Evolutionary conservation across 2,888 invertebrate species (phyloP).

Genomic region (Atherix ibis): DNA sequence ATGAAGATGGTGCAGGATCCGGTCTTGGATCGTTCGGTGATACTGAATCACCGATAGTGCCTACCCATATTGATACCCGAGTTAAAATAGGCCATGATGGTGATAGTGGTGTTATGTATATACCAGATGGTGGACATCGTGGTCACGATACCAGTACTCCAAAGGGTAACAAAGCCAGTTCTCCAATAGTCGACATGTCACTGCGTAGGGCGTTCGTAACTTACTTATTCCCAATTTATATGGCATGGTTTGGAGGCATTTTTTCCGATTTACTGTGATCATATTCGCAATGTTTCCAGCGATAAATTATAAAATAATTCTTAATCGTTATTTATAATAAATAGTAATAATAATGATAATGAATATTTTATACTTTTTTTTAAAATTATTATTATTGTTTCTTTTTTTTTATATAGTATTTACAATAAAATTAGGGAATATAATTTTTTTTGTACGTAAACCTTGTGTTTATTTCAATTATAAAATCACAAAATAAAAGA

Average conservation of each 20-base stretch:
- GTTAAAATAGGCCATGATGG: not conserved
- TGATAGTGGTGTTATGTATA: constrained; percentile 8
- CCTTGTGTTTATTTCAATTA: too few relatives aligned
- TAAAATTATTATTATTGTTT: too few relatives aligned
- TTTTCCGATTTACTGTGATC: constrained; percentile 72
- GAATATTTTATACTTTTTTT: too few relatives aligned
- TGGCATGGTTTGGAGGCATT: constrained; percentile 74
- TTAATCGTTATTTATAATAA: too few relatives aligned
- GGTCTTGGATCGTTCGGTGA: constrained; percentile 24
- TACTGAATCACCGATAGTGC: constrained; percentile 11
- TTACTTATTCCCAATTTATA: constrained; percentile 64
- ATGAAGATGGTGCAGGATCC: constrained; percentile 30
- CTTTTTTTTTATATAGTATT: too few relatives aligned
- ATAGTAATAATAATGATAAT: too few relatives aligned
- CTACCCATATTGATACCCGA: constrained; percentile 7
- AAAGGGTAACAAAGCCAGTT: constrained; percentile 11
- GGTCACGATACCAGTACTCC: constrained; percentile 8
- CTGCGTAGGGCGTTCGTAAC: constrained; percentile 38
- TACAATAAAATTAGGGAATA: too few relatives aligned
- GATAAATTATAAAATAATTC: too few relatives aligned
- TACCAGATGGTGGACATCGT: constrained; percentile 9
- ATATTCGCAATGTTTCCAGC: too few relatives aligned
- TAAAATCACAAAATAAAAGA: too few relatives aligned
- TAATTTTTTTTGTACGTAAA: too few relatives aligned
- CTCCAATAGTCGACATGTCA: constrained; percentile 12